Base-by-base conservation (phyloP, 2,113 vertebrate genomes). In the Pantherophis guttatus region DNA sequence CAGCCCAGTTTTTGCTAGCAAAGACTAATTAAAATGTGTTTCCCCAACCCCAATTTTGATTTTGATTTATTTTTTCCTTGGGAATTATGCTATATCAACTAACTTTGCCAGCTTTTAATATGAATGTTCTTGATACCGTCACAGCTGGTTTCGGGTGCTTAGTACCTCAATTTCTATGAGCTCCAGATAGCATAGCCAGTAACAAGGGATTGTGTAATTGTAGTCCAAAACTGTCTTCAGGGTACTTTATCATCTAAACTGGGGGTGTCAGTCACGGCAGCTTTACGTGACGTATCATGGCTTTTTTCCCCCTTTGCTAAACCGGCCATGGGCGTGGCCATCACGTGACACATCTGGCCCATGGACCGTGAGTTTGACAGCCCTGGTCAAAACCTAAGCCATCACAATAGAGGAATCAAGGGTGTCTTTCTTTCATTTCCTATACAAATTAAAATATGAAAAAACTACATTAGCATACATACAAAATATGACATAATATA, bases 401-500 rank as follows among this genome's bases (percentile, higher is more conserved):
- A 39, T 21, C 8, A 81, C 8, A 81, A 44, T 9, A 39, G 33
- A 9, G 3, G 17, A 81, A 81, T 8, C 19, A 81, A 81, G 33
- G 33, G 17, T 81, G 75, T 21, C 13, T n/a, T 29, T n/a, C 58
- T 57, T 85, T 59, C 55, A 39, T 26, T 58, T 48, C 39, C 11
- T 29, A 29, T 17, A 58, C 33, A 81, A 19, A 39, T 39, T 19
- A 21, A 39, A 81, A 39, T 19, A 39, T n/a, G 11, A 21, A 87
- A 58, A 48, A 0, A 0, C 11, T 86, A n/a, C 44, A 85, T 75
- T 81, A 33, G 75, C 33, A 39, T 26, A 9, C 24, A 10, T 0
- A 0, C 9, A 13, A 21, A 0, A 0, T 0, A 13, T 48, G 12
- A 81, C 70, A 81, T 21, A 1, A 57, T 50, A 50, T 50, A 50